Base-by-base conservation (phyloP, 2,888 invertebrate species). In the Pristionchus entomophagus region DNA sequence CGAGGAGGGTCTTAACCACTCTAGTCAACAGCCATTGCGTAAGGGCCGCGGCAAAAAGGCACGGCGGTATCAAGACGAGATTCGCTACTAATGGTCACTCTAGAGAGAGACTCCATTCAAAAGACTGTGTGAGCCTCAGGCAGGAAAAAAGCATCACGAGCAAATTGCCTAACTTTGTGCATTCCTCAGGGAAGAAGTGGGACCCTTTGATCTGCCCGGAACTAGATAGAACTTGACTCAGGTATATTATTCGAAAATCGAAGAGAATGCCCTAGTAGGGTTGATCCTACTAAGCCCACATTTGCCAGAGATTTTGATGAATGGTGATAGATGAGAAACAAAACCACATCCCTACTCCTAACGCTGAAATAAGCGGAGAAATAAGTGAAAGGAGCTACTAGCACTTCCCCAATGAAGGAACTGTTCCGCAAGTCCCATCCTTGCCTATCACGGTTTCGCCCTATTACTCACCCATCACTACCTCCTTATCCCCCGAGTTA, bases 61-160 rank as follows among this genome's bases (percentile, higher is more conserved):
- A 8, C 29, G 29, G 14, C 62, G 29, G 62, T 62, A 62, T 62
- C 32, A 62, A 62, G 62, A 62, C 62, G 62, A 32, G 62, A 62
- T 62, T 62, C n/a, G 56, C 45, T 6, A 26, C 62, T 62, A 62
- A 62, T 62, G 62, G 62, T 62, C 62, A 62, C 62, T 32, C 62
- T 8, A 29, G 32, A 62, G 62, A 62, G 26, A 29, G 32, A 62
- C 62, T 29, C 62, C 62, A 26, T 59, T 59, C 62, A 62, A 29
- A n/a, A n/a, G n/a, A n/a, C n/a, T n/a, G n/a, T n/a, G n/a, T n/a
- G n/a, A 29, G 29, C 12, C 32, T 32, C 32, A 62, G 59, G 59
- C n/a, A 6, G 32, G 62, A 32, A 62, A 62, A 62, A 62, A 62
- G 62, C 62, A 62, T 14, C 45, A 62, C 26, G 62, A 8, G 14